Evolutionary conservation across 2,797 vertebrate species (phyloP).

Genomic region (Potorous gilbertii): DNA sequence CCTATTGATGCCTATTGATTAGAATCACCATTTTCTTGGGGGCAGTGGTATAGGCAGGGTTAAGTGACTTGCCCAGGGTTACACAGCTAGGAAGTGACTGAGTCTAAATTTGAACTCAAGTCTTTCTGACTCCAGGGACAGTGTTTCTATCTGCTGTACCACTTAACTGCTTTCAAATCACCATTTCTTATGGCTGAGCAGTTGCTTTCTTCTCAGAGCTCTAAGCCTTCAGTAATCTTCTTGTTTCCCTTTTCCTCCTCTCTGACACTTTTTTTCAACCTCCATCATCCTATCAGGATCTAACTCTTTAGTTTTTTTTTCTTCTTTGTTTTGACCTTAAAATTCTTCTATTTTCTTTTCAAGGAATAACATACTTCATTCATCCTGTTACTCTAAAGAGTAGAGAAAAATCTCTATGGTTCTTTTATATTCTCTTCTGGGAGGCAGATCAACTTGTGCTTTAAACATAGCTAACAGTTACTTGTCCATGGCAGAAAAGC

Average conservation of each 20-base stretch:
- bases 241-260: neutral
- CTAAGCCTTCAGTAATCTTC: neutral
- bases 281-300: neutral
- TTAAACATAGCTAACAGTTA: neutral
- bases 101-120: neutral
- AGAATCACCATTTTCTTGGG: neutral
- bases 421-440: neutral
- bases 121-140: neutral
- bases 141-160: neutral
- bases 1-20: neutral
- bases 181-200: neutral
- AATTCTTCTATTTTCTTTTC: neutral
- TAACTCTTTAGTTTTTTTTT: neutral
- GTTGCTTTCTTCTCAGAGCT: neutral
- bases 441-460: neutral
- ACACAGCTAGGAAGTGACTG: neutral
- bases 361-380: neutral
- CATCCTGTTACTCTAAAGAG: neutral
- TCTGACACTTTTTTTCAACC: neutral
- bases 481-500: neutral
- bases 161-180: neutral
- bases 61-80: neutral
- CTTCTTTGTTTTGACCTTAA: neutral
- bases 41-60: neutral
- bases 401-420: neutral